These are phyloP conservation scores for Botia kubotai DNA, from an alignment of 2,797 vertebrate species.

Conservation along the genomic window DNA sequence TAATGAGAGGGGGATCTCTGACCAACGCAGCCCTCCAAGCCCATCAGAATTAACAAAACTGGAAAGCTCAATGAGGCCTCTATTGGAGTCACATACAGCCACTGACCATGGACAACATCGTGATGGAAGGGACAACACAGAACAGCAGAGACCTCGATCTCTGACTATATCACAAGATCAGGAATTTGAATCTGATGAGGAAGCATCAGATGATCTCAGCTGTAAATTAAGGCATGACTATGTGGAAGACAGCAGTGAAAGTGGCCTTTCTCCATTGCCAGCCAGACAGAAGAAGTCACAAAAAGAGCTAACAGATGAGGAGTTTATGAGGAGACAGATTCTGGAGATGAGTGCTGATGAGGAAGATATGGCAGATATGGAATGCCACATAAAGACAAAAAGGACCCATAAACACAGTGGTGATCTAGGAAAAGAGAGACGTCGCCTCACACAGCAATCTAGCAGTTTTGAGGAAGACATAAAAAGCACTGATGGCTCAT, in stretches of 20 bases:
- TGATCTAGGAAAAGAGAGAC: slow-evolving; percentile 87
- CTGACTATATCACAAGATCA: slow-evolving; percentile 89
- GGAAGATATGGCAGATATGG: slow-evolving; percentile 86
- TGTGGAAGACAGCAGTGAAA: slow-evolving; percentile 96
- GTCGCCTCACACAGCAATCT: slow-evolving; percentile 86
- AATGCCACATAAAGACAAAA: slow-evolving; percentile 79
- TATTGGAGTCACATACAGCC: slow-evolving; percentile 82
- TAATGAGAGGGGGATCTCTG: slow-evolving; percentile 82
- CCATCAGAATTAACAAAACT: slow-evolving; percentile 93
- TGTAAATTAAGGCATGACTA: slow-evolving; percentile 96
- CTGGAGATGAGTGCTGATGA: slow-evolving; percentile 99
- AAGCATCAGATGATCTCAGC: slow-evolving; percentile 93
- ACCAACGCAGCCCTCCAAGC: slow-evolving; percentile 81
- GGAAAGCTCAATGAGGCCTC: slow-evolving; percentile 90
- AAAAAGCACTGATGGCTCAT: slow-evolving; percentile 78
- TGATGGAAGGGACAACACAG: slow-evolving; percentile 71
- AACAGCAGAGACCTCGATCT: slow-evolving; percentile 89
- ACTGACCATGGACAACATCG: slow-evolving; percentile 62
- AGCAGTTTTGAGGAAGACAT: slow-evolving; percentile 89
- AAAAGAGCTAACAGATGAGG: slow-evolving; percentile 88
- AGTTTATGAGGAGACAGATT: slow-evolving; percentile 97
- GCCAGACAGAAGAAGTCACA: slow-evolving; percentile 83
- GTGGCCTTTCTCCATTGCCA: slow-evolving; percentile 90
- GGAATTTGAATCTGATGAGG: slow-evolving; percentile 90
- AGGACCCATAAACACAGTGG: slow-evolving; percentile 81